Percentiles rank a stretch among this genome's conserved stretches.
phyloP scores from a whole-genome alignment of 92 coral and sea anemone species.

The Siderastrea siderea region DNA sequence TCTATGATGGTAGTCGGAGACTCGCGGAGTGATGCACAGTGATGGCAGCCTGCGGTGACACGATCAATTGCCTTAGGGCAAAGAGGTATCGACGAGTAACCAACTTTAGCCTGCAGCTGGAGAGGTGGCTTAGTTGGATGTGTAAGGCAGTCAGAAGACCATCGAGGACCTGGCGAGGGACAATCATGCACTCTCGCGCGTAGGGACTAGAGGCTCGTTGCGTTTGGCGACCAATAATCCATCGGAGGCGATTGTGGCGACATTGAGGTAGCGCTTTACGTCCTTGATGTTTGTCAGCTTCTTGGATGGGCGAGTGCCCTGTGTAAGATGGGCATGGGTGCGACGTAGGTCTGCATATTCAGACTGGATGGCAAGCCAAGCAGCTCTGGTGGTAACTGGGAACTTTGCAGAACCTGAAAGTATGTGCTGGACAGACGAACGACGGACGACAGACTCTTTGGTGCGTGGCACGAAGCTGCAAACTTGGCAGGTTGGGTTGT shows the following conservation, averaged over 20 bases:
- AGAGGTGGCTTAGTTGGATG: no score
- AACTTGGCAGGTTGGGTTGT: conserved; percentile 29
- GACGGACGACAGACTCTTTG: not conserved
- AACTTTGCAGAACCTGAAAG: not conserved
- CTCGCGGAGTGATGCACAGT: no score
- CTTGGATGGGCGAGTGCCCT: conserved; percentile 37
- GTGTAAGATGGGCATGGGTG: not conserved
- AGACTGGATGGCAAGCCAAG: not conserved
- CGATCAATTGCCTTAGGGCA: no score
- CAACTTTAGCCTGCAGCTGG: conserved; percentile 59
- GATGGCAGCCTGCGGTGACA: no score
- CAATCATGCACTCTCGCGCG: conserved; percentile 63
- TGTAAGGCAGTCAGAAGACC: no score
- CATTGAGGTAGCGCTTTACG: conserved; percentile 29
- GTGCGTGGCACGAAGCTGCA: conserved; percentile 38
- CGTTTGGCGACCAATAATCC: conserved; percentile 52
- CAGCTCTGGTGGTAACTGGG: not conserved
- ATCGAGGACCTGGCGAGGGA: conserved; percentile 62
- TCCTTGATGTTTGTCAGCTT: conserved; percentile 20
- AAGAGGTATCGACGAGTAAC: conserved; percentile 55
- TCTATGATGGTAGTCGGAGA: no score
- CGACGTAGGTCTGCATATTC: not conserved
- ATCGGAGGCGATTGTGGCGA: conserved; percentile 50
- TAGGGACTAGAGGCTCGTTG: conserved; percentile 29
- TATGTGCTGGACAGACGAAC: not conserved